A percentile compares a stretch with the other conserved stretches of the same genome.
These are phyloP conservation scores for Anhinga rufa DNA, from an alignment of 2,113 vertebrate species.

Conservation along the genomic window DNA sequence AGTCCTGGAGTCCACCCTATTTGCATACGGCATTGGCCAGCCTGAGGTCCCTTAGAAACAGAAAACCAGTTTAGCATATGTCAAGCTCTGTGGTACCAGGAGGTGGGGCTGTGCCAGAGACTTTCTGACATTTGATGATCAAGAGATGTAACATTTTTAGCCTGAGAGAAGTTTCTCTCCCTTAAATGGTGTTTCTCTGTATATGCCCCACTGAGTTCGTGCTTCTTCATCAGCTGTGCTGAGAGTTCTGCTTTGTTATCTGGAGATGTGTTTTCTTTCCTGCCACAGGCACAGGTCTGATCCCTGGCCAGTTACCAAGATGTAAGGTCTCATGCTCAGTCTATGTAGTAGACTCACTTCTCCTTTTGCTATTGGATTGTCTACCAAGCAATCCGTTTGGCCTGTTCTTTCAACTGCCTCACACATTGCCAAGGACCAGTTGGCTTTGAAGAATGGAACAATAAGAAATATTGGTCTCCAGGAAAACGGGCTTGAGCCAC, in stretches of 20 bases:
- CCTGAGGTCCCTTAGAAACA: neutral
- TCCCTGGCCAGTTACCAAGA: neutral
- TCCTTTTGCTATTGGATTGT: neutral
- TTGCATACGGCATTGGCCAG: neutral
- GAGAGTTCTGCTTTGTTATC: neutral
- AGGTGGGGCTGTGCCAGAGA: neutral
- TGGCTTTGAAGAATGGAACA: neutral
- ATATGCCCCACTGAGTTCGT: neutral
- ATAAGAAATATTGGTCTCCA: neutral
- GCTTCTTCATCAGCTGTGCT: neutral
- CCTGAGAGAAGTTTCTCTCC: neutral
- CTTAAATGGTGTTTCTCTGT: neutral
- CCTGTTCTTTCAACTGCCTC: neutral
- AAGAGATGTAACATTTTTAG: constrained; percentile 7
- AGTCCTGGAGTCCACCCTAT: neutral
- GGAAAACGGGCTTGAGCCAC: neutral
- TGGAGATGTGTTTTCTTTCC: neutral
- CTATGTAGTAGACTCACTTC: neutral
- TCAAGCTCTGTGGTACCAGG: neutral
- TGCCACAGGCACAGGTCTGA: neutral
- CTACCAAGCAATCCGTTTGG: neutral
- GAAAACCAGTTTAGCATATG: neutral
- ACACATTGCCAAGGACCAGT: neutral
- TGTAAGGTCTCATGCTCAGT: neutral
- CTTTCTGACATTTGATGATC: neutral